Evolutionary conservation across 2,113 vertebrate species (phyloP).

Genomic region (Felis chaus): DNA sequence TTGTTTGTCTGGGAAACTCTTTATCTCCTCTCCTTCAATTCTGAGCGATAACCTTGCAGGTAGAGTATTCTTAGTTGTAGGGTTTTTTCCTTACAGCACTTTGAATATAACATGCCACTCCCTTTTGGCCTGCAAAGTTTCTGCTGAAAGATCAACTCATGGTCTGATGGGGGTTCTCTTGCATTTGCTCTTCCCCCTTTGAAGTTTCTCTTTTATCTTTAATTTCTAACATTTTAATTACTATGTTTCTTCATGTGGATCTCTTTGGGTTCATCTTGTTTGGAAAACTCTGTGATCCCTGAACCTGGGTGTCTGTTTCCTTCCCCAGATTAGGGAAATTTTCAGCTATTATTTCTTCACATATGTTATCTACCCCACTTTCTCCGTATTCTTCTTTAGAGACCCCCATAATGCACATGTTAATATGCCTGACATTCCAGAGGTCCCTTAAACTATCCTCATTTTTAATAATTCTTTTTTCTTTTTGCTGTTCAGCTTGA

Average conservation of each 20-base stretch:
- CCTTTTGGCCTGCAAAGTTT: not conserved
- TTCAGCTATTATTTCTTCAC: not conserved
- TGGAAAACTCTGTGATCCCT: not conserved
- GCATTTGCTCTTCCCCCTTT: not conserved
- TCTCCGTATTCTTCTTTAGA: not conserved
- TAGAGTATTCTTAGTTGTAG: not conserved
- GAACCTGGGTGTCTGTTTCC: not conserved
- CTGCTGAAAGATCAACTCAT: not conserved
- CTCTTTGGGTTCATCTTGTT: not conserved
- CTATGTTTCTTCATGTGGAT: not conserved
- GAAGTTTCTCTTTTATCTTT: not conserved
- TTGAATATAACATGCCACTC: not conserved
- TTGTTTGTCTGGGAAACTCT: not conserved
- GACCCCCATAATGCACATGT: not conserved
- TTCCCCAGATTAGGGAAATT: not conserved
- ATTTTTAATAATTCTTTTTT: not conserved
- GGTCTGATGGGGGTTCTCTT: not conserved
- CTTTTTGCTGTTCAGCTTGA: not conserved
- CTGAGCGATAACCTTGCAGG: not conserved
- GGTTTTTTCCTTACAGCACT: not conserved
- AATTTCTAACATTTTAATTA: not conserved
- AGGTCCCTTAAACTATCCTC: not conserved
- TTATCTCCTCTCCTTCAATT: not conserved
- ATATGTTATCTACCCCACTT: not conserved
- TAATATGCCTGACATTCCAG: not conserved